A percentile compares a stretch with the other conserved stretches of the same genome.
phyloP scores from a whole-genome alignment of 2,797 vertebrate genomes.

The Gymnoscopelus braueri region DNA sequence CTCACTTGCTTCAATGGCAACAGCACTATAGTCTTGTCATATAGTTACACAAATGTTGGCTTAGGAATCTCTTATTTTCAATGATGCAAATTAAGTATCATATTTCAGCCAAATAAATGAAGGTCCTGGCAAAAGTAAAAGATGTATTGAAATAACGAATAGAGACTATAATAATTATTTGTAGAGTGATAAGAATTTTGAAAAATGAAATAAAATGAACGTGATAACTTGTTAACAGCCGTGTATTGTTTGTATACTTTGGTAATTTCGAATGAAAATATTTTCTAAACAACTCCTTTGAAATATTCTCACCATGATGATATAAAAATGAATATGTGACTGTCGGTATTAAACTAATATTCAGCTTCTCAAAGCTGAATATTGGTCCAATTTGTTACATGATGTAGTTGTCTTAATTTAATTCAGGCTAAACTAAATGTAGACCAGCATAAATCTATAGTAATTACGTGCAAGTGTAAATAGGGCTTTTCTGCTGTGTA shows the following conservation, averaged over 20 bases:
- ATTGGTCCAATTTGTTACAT: constrained; percentile 34
- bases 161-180: not conserved
- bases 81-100: constrained; percentile 30
- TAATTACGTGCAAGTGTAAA: constrained; percentile 62
- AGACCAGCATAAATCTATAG: constrained; percentile 43
- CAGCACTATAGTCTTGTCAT: constrained; percentile 70
- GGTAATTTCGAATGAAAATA: no score
- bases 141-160: not conserved
- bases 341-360: not conserved
- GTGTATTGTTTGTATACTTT: not conserved
- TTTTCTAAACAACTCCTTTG: not conserved
- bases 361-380: constrained; percentile 20
- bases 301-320: constrained; percentile 9
- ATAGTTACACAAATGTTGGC: constrained; percentile 74
- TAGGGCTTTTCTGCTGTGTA: constrained; percentile 61
- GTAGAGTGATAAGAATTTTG: not conserved
- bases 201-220: not conserved
- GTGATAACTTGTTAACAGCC: not conserved
- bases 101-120: constrained; percentile 14
- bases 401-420: constrained; percentile 56
- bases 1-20: constrained; percentile 79
- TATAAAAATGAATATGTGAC: not conserved
- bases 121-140: not conserved
- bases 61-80: constrained; percentile 17
- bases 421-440: constrained; percentile 57